These are phyloP conservation scores for Trogon melanurus DNA, from an alignment of 2,113 vertebrate species.

Conservation along the genomic window DNA sequence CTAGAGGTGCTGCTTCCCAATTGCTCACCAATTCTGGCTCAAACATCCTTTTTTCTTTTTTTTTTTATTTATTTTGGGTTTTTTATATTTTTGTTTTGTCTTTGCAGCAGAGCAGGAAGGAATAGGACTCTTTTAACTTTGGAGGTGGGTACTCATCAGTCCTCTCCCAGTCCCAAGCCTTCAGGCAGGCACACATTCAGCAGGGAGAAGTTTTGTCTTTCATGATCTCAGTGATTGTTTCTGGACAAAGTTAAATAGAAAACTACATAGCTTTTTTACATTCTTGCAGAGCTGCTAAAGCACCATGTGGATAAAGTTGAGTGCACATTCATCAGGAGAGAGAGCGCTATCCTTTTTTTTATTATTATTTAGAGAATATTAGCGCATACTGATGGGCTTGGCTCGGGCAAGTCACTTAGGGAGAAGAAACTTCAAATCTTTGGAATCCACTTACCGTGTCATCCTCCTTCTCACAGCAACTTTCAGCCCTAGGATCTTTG, in stretches of 20 bases:
- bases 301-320: not conserved
- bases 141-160: not conserved
- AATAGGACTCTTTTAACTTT: not conserved
- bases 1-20: not conserved
- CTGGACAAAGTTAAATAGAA: conserved; percentile 7
- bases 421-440: not conserved
- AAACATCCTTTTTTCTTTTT: not conserved
- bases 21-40: not conserved
- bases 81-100: no score
- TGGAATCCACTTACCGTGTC: not conserved
- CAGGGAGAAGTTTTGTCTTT: not conserved
- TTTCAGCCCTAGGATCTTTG: not conserved
- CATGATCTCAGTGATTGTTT: not conserved
- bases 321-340: not conserved
- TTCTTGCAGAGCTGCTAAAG: conserved; percentile 21
- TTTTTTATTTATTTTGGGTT: no score
- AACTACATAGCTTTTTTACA: conserved; percentile 1
- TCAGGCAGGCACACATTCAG: not conserved
- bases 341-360: not conserved
- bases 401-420: not conserved
- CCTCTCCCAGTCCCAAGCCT: not conserved
- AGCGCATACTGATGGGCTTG: not conserved
- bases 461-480: not conserved
- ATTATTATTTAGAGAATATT: conserved; percentile 23
- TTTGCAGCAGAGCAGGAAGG: not conserved